Evolutionary conservation across 2,888 invertebrate genomes (phyloP), one percentile per base, ranked within the genome.

Genomic region (Syrphus vitripennis): DNA sequence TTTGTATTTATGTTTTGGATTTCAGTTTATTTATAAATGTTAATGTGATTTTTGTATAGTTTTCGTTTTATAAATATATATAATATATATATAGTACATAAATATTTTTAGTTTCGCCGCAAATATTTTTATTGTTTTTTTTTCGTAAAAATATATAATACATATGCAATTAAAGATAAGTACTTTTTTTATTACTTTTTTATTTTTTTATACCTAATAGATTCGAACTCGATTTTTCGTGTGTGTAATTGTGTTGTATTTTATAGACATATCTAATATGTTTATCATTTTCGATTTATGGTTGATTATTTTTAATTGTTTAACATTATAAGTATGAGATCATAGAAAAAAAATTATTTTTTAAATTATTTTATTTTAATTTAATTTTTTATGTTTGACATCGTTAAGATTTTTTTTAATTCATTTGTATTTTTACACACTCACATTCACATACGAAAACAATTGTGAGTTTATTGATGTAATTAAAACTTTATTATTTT

Each of bases 1-100:
- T 19, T 53, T 40, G 34, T 53, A 61, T 50, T 9, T 61, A 19
- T 21, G 87, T 83, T 88, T 34, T 89, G 87, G 88, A 88, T 88
- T 87, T 83, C 79, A 72, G 72, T 83, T 87, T 78, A 83, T 67
- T 88, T 82, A 87, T 63, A 53, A 21, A 53, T 63, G 45, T 79
- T 29, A 72, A 45, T 53, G 24, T 26, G 10, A 29, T 21, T 70
- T 57, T 53, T 37, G n/a, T 70, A 55, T 50, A 29, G 59, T 37
- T 65, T 87, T 89, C 87, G 55, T 31, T 76, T 76, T 61, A 31
- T 78, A 79, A 69, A 74, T 71, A 67, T 72, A 70, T 48, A 70
- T 24, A 6, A 16, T 7, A 37, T 37, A 40, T 40, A n/a, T 40
- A 45, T 45, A 45, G 19, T 29, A 29, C 16, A 29, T 26, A 29